Evolutionary conservation across 1,140 invertebrate species (phyloP).

Genomic region (Ostrea edulis): DNA sequence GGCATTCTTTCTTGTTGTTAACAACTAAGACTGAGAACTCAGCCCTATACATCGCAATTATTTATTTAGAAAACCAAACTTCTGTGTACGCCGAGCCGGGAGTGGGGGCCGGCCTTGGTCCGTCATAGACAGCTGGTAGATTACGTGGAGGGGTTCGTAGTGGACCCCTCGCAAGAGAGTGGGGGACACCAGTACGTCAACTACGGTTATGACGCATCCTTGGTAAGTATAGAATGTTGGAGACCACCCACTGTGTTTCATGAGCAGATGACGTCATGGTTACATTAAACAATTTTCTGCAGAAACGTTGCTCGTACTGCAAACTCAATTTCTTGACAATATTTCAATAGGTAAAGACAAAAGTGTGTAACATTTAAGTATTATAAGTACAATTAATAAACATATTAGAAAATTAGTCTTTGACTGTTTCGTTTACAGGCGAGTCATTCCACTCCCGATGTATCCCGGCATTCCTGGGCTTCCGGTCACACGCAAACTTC

Average conservation of each 20-base stretch:
- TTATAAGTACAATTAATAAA: no score
- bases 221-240: not conserved
- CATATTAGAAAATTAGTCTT: no score
- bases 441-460: not conserved
- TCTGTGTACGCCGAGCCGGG: constrained; percentile 61
- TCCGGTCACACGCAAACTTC: constrained; percentile 11
- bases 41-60: no score
- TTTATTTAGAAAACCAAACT: constrained; percentile 63
- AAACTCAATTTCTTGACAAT: no score
- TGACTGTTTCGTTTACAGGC: not conserved
- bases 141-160: constrained; percentile 70
- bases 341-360: no score
- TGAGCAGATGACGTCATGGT: no score
- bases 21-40: no score
- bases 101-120: constrained; percentile 70
- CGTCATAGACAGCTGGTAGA: constrained; percentile 68
- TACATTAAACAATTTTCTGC: no score
- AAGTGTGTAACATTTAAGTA: no score
- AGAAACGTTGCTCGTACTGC: no score
- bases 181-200: constrained; percentile 36
- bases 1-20: no score
- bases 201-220: constrained; percentile 24
- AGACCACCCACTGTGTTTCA: no score
- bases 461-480: constrained; percentile 13
- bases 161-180: constrained; percentile 58